Evolutionary conservation across 2,113 vertebrate genomes (phyloP).

Genomic region (Oreochromis niloticus): DNA sequence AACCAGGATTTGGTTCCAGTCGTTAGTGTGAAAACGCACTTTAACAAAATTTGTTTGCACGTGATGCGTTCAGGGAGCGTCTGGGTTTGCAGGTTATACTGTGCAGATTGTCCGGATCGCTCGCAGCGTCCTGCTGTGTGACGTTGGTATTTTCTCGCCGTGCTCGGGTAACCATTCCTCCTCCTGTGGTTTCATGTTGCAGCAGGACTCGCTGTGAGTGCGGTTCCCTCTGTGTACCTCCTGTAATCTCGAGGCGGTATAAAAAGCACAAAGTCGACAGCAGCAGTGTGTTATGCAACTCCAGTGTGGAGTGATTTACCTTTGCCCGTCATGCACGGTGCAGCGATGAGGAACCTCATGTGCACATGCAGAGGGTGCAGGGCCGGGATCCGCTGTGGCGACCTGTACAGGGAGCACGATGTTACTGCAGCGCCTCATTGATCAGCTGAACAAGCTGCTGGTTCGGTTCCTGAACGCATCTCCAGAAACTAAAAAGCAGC

Average conservation of each 20-base stretch:
- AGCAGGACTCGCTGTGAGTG: background rate
- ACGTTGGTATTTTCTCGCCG: background rate
- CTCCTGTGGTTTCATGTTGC: background rate
- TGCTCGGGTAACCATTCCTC: background rate
- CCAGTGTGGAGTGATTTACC: fast-evolving
- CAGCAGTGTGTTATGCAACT: background rate
- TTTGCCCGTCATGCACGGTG: background rate
- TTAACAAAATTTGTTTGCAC: fast-evolving
- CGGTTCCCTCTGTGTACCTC: background rate
- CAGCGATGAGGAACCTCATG: background rate
- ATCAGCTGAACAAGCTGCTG: fast-evolving
- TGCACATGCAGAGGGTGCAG: background rate
- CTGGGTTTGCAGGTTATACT: background rate
- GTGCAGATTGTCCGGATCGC: background rate
- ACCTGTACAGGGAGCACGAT: background rate
- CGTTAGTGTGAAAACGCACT: background rate
- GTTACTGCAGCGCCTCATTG: fast-evolving
- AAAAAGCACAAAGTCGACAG: background rate
- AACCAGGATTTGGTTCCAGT: background rate
- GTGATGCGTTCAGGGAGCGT: background rate
- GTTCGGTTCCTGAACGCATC: background rate
- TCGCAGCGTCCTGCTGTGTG: background rate
- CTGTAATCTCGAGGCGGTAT: background rate
- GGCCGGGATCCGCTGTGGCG: background rate
- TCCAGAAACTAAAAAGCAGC: background rate